Evolutionary conservation across 2,797 vertebrate genomes (phyloP).

Genomic region (Acipenser ruthenus): DNA sequence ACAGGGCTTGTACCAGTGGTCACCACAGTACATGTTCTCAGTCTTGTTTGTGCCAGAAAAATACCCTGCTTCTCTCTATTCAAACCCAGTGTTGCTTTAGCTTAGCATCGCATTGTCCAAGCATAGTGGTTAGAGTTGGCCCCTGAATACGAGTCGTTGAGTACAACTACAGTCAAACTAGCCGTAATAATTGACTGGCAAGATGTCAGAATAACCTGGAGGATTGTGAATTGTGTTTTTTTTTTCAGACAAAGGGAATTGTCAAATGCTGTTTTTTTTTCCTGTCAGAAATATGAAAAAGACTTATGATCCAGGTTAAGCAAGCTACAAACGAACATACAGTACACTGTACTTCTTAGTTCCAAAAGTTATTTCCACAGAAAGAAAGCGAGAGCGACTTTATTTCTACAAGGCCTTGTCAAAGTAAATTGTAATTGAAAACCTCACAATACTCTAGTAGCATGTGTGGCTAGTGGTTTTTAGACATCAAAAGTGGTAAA

Average conservation of each 20-base stretch:
- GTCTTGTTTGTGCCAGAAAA: too few species aligned
- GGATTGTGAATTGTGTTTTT: too few species aligned
- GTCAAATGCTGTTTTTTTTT: too few species aligned
- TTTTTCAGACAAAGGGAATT: too few species aligned
- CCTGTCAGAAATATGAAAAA: too few species aligned
- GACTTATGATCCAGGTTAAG: too few species aligned
- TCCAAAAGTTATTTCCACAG: slow-evolving; percentile 62
- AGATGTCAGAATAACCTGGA: slow-evolving; percentile 22
- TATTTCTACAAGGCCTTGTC: slow-evolving; percentile 58
- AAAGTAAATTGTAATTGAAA: slow-evolving; percentile 39
- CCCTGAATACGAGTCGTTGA: slow-evolving; percentile 55
- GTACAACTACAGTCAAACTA: slow-evolving; percentile 49
- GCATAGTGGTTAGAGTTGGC: slow-evolving; percentile 68
- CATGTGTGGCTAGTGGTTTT: slow-evolving; percentile 74
- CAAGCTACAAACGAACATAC: too few species aligned
- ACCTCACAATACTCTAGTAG: slow-evolving; percentile 46
- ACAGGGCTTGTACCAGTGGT: slow-evolving; percentile 17
- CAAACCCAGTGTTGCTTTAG: slow-evolving; percentile 18
- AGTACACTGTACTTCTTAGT: slow-evolving; percentile 12
- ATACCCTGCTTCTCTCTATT: slow-evolving; percentile 28
- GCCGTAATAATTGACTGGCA: slow-evolving; percentile 50
- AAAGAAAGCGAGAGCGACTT: slow-evolving; percentile 36
- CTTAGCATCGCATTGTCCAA: slow-evolving; percentile 27
- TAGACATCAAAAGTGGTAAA: slow-evolving; percentile 68
- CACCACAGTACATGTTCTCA: slow-evolving; percentile 15